These are phyloP conservation scores for Macrophya alboannulata DNA, from an alignment of 2,888 invertebrate genomes.

Conservation along the genomic window DNA sequence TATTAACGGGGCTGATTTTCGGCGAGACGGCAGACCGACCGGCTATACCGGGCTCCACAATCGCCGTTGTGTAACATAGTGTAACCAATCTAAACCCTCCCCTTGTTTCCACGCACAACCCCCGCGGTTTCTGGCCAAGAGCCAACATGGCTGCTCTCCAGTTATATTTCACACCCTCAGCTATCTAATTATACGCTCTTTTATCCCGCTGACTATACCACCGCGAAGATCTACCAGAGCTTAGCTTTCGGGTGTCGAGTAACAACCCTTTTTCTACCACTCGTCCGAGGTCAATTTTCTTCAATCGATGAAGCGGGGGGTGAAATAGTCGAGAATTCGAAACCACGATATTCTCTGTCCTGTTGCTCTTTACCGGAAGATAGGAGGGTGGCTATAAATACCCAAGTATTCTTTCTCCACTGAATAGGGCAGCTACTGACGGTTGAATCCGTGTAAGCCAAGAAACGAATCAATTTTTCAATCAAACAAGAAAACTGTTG, in stretches of 20 bases:
- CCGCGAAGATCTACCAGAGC: slow-evolving; percentile 35
- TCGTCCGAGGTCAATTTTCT: slow-evolving; percentile 44
- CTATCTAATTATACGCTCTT: slow-evolving; percentile 79
- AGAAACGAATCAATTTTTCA: background rate
- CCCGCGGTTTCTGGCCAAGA: slow-evolving; percentile 68
- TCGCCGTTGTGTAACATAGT: slow-evolving; percentile 62
- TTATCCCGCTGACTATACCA: slow-evolving; percentile 70
- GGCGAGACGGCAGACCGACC: slow-evolving; percentile 13
- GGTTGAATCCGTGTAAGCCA: background rate
- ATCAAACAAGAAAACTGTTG: background rate
- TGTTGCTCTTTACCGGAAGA: slow-evolving; percentile 39
- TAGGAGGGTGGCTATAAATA: background rate
- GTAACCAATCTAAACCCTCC: slow-evolving; percentile 66
- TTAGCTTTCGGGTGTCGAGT: slow-evolving; percentile 37
- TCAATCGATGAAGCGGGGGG: slow-evolving; percentile 20
- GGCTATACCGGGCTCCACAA: background rate
- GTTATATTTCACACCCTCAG: slow-evolving; percentile 78
- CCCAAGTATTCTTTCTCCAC: background rate
- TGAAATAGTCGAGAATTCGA: background rate
- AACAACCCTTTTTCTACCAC: slow-evolving; percentile 24
- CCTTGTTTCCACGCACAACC: slow-evolving; percentile 57
- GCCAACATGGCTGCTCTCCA: slow-evolving; percentile 79
- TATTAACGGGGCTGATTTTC: slow-evolving; percentile 28
- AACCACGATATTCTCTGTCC: slow-evolving; percentile 28
- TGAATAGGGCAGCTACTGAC: background rate